Conservation (phyloP, 2,888 invertebrate species). For the Lutraria lutraria region DNA sequence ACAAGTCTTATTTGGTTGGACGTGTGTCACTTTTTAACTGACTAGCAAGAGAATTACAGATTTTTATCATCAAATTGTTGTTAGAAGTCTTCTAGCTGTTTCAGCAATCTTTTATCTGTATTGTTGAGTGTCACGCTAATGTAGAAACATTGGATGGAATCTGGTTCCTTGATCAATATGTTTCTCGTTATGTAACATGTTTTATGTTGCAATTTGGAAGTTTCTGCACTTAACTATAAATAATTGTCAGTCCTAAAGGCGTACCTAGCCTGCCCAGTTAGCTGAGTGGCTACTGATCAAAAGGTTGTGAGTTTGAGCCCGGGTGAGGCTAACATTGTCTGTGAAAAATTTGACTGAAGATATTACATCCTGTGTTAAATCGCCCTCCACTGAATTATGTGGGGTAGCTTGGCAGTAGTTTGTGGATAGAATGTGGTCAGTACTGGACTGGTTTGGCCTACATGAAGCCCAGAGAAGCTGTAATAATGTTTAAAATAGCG, state of each 20-base stretch:
- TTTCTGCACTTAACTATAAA: background rate
- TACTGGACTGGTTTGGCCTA: too few species aligned
- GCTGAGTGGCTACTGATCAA: too few species aligned
- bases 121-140: slow-evolving; percentile 10
- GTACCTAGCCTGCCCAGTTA: too few species aligned
- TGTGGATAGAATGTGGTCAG: too few species aligned
- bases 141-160: background rate
- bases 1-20: background rate
- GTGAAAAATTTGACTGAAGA: too few species aligned
- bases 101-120: background rate
- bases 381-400: too few species aligned
- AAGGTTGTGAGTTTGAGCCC: too few species aligned
- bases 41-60: background rate
- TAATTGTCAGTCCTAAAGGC: background rate
- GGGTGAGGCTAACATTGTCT: too few species aligned
- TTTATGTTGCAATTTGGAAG: background rate
- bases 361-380: too few species aligned
- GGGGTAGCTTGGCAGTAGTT: too few species aligned
- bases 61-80: background rate
- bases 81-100: background rate
- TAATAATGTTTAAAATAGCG: too few species aligned
- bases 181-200: background rate
- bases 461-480: too few species aligned
- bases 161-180: background rate
- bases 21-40: background rate